Percentiles rank a stretch among this genome's conserved stretches.
Evolutionary conservation across 2,113 vertebrate genomes (phyloP).

Genomic region (Tachuris rubrigastra): DNA sequence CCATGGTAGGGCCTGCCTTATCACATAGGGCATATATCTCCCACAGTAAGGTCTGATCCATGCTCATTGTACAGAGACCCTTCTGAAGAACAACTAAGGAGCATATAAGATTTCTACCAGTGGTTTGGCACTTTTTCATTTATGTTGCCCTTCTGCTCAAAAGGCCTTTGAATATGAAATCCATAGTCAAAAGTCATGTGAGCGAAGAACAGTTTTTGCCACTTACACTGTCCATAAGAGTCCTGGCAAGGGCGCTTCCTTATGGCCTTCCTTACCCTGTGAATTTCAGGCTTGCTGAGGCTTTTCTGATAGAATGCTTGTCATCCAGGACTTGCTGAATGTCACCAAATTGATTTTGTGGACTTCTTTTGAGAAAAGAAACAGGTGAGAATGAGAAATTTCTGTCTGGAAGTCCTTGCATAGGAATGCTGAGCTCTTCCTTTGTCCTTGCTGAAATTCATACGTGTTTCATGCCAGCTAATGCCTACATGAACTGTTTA

Average conservation of each 20-base stretch:
- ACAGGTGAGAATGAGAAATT: background rate
- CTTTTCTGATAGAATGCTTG: background rate
- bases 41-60: background rate
- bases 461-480: background rate
- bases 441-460: background rate
- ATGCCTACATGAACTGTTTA: background rate
- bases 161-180: background rate
- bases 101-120: background rate
- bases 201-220: background rate
- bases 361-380: background rate
- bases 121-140: background rate
- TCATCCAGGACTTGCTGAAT: background rate
- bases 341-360: background rate
- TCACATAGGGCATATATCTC: background rate
- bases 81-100: background rate
- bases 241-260: background rate
- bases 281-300: background rate
- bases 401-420: background rate
- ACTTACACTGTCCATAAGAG: background rate
- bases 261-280: background rate
- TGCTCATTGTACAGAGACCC: background rate
- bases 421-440: background rate
- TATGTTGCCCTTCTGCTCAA: background rate
- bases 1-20: no score
- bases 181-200: background rate